These are phyloP conservation scores for Venturia canescens DNA, from an alignment of 1,140 invertebrate species.

Conservation along the genomic window DNA sequence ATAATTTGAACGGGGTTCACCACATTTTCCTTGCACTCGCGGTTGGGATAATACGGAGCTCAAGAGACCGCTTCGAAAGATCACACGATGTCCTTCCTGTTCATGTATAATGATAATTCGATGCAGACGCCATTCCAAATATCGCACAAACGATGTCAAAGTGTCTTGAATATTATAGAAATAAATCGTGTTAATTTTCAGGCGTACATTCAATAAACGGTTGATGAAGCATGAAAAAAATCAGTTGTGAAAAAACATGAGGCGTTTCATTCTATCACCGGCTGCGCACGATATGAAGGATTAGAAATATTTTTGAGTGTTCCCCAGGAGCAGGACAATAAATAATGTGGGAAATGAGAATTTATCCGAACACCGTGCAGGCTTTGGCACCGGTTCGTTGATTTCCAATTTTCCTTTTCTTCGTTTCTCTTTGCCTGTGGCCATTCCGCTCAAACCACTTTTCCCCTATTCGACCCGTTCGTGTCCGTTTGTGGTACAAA, in stretches of 20 bases:
- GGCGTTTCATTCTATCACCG: neutral
- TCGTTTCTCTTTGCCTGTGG: neutral
- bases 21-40: neutral
- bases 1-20: constrained; percentile 10
- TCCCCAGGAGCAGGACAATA: neutral
- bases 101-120: neutral
- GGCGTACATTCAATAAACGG: no score
- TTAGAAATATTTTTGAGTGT: neutral
- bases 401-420: constrained; percentile 31
- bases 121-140: no score
- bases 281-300: neutral
- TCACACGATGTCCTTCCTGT: neutral
- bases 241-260: no score
- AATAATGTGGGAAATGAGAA: constrained; percentile 34
- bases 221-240: no score
- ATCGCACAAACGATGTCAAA: no score
- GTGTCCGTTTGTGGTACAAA: constrained; percentile 25
- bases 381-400: constrained; percentile 29
- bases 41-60: neutral
- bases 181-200: no score
- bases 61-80: constrained; percentile 13
- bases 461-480: neutral
- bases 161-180: no score
- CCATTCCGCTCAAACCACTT: neutral
- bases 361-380: constrained; percentile 9